phyloP scores from a whole-genome alignment of 53 echinoderm and acorn worm genomes.

The Temnopleurus reevesii region DNA sequence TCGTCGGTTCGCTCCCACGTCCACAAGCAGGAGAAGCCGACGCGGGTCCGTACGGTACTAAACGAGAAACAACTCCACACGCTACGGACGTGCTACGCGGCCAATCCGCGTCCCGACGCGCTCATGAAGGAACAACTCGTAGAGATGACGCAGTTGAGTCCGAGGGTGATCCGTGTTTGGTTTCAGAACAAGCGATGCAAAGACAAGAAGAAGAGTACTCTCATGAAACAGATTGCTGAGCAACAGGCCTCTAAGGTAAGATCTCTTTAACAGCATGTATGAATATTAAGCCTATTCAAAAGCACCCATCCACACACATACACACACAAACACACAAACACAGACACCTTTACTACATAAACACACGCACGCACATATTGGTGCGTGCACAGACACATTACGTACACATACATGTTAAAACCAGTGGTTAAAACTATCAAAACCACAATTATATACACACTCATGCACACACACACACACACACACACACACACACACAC shows the following conservation, averaged over 20 bases:
- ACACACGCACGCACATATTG: too few species aligned
- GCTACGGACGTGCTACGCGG: conserved; percentile 93
- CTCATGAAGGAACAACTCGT: conserved; percentile 99
- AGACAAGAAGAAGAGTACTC: conserved; percentile 86
- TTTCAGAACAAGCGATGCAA: conserved; percentile 99
- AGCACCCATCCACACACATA: neutral
- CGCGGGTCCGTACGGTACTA: conserved; percentile 92
- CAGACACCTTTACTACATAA: too few species aligned
- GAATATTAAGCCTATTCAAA: neutral
- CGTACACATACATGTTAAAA: too few species aligned
- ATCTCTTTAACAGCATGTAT: neutral
- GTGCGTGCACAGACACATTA: too few species aligned
- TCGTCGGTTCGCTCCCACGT: conserved; percentile 79
- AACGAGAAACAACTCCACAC: conserved; percentile 99
- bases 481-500: too few species aligned
- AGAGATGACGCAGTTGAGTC: conserved; percentile 94
- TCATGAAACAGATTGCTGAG: conserved; percentile 97
- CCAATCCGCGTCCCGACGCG: conserved; percentile 98
- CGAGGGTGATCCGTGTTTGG: conserved; percentile 97
- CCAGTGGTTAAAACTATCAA: too few species aligned
- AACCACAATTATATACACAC: too few species aligned
- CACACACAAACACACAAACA: neutral
- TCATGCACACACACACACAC: too few species aligned
- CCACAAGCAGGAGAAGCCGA: conserved; percentile 97
- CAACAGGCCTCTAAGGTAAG: conserved; percentile 94